Evolutionary conservation across 2,797 vertebrate species (phyloP).

Genomic region (Phrynocephalus forsythii): DNA sequence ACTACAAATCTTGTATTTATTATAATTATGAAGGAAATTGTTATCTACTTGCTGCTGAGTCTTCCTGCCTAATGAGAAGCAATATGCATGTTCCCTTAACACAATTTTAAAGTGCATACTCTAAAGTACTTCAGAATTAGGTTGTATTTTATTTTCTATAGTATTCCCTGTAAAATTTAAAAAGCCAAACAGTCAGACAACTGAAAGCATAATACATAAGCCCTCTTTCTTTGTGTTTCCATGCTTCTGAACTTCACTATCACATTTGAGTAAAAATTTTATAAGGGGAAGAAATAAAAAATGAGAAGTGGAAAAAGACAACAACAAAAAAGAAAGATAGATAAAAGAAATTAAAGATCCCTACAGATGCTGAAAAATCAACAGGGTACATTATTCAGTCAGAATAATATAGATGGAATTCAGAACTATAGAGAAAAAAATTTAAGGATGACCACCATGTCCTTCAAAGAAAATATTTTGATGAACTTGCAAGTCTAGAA

Average conservation of each 20-base stretch:
- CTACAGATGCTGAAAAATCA: no score
- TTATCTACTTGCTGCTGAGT: slow-evolving; percentile 10
- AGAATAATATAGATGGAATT: no score
- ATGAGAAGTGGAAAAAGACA: no score
- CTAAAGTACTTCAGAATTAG: slow-evolving; percentile 22
- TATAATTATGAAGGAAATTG: slow-evolving; percentile 23
- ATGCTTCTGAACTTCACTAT: neutral
- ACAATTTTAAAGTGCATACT: slow-evolving; percentile 30
- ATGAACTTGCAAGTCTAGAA: no score
- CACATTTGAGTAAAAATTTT: neutral
- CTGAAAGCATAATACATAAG: neutral
- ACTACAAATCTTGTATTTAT: neutral
- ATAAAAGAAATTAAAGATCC: no score
- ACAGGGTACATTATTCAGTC: no score
- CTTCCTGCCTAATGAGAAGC: slow-evolving; percentile 36
- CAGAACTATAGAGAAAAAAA: no score
- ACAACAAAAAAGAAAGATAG: no score
- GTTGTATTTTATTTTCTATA: slow-evolving; percentile 15
- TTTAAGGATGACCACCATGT: no score
- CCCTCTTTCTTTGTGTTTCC: neutral
- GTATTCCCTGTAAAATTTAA: slow-evolving; percentile 17
- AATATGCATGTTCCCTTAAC: slow-evolving; percentile 42
- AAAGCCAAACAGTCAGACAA: neutral
- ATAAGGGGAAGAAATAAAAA: neutral
- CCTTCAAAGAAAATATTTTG: no score